A percentile compares a stretch with the other conserved stretches of the same genome.
Evolutionary conservation across 2,888 invertebrate genomes (phyloP).

Genomic region (Sturmia bella): DNA sequence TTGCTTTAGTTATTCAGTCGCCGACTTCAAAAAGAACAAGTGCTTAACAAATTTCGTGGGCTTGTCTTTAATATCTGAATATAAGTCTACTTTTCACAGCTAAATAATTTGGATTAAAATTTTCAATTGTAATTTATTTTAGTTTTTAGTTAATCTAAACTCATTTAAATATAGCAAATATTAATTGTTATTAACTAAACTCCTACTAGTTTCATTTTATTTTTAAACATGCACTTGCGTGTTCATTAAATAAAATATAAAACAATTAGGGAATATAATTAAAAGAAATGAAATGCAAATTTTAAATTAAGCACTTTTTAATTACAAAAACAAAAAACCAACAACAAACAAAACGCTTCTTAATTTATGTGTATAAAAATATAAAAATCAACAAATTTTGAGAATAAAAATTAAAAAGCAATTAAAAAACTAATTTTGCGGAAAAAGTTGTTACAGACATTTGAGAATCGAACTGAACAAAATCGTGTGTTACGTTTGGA

Average conservation of each 20-base stretch:
- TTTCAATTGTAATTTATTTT: background rate
- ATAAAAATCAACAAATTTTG: constrained; percentile 40
- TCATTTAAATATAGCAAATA: constrained; percentile 64
- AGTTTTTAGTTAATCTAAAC: constrained; percentile 29
- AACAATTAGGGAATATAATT: constrained; percentile 67
- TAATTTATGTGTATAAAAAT: constrained; percentile 66
- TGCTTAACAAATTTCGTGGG: constrained; percentile 4
- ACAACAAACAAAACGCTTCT: constrained; percentile 64
- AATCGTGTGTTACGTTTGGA: background rate
- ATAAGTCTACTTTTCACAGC: constrained; percentile 20
- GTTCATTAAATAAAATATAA: constrained; percentile 12
- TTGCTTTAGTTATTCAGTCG: too few relatives aligned
- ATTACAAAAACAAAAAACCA: constrained; percentile 26
- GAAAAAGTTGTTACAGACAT: constrained; percentile 15
- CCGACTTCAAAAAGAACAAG: background rate
- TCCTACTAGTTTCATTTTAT: constrained; percentile 30
- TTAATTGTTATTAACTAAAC: constrained; percentile 57
- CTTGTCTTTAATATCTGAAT: background rate
- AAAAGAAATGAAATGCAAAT: constrained; percentile 36
- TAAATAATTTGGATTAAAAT: background rate
- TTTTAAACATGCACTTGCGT: constrained; percentile 16
- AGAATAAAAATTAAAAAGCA: constrained; percentile 32
- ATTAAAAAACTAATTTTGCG: background rate
- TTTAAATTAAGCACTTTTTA: constrained; percentile 62
- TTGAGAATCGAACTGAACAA: background rate